Conservation (phyloP, 2,888 invertebrate genomes). For the Strigamia crassipes region DNA sequence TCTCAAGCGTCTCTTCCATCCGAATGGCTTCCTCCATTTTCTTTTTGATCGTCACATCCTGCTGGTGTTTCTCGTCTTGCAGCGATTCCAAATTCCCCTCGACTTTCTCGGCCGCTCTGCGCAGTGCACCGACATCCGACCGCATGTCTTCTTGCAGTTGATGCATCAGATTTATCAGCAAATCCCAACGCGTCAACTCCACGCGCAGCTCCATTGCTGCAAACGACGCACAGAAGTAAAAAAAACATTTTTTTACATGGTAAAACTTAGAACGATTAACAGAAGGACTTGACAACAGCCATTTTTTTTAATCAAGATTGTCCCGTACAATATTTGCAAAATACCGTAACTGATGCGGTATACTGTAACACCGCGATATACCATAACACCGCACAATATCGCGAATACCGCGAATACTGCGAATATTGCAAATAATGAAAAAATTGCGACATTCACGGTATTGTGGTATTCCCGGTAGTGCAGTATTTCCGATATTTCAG, state of each 20-base stretch:
- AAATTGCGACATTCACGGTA: too few species aligned
- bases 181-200: conserved; percentile 18
- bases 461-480: too few species aligned
- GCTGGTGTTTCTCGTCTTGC: conserved; percentile 18
- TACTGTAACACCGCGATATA: too few species aligned
- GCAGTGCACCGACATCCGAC: conserved; percentile 20
- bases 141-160: conserved; percentile 19
- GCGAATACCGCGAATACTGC: too few species aligned
- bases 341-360: too few species aligned
- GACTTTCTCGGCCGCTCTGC: conserved; percentile 30
- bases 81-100: background rate
- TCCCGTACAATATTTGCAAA: too few species aligned
- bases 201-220: background rate
- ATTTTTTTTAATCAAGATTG: too few species aligned
- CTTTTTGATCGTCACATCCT: conserved; percentile 33
- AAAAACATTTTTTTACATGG: background rate
- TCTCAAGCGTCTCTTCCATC: conserved; percentile 32
- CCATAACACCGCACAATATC: too few species aligned
- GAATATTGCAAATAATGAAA: too few species aligned
- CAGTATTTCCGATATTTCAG: too few species aligned
- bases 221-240: background rate
- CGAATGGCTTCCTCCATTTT: conserved; percentile 23
- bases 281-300: too few species aligned
- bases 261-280: too few species aligned
- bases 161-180: background rate